Evolutionary conservation across 2,888 invertebrate species (phyloP), one percentile per base, ranked within the genome.

Genomic region (Metopia argyrocephala): DNA sequence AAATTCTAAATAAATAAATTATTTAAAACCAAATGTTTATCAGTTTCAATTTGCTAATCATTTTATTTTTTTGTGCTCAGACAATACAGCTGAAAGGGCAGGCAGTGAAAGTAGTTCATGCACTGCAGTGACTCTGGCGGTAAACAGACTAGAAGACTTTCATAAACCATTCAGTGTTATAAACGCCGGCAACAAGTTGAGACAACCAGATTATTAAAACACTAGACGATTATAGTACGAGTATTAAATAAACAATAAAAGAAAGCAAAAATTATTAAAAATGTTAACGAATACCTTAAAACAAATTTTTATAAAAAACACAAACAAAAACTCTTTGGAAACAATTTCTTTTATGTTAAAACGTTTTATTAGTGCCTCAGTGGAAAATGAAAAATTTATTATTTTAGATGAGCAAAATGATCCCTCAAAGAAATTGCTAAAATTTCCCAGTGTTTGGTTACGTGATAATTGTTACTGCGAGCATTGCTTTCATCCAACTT

Each of bases 381-480:
- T 88, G 38, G 87, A 87, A 52, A 82, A 85, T 21, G 85, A 84
- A 5, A 68, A 81, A 50, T 85, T 84, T 56, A 82, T 89, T 4
- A 85, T 88, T 21, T 84, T 89, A 25, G 61, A 76, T 6, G 61
- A 66, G 48, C 46, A 61, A 52, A 57, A 20, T 6, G 54, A 48
- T 18, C 20, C 62, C 18, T 75, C 18, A 64, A 76, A 89, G 31
- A 21, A 78, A 0, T 9, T 85, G 0, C 81, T 92, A 21, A 87
- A 91, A 80, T 95, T 93, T 86, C 95, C 95, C 0, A 91, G 92
- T 78, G 92, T 94, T 27, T 95, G 95, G 94, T 89, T 95, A 62
- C 90, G 95, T 83, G 95, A 95, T 87, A 95, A 95, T 86, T 95
- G 95, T 85, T 93, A 92, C 83, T 95, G 95, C 85, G 87, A 92